Evolutionary conservation across 2,888 invertebrate species (phyloP), one percentile per base, ranked within the genome.

Genomic region (Muscina levida): DNA sequence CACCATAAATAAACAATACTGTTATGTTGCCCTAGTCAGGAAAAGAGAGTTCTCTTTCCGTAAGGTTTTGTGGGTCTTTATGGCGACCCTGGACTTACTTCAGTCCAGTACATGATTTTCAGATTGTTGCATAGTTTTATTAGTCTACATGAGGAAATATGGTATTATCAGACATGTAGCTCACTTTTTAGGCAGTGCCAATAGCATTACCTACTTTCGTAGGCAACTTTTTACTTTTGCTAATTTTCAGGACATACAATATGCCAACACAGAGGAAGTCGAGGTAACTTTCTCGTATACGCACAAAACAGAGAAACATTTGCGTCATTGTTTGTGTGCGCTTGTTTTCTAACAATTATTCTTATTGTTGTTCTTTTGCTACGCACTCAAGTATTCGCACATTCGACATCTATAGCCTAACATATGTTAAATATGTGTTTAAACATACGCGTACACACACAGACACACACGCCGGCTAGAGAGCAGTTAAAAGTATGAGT

Each of bases 271-370:
- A 17, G 19, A 48, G 48, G 48, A 67, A 31, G 22, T 26, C n/a
- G 22, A 2, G 31, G 31, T 51, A 37, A 37, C 37, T 31, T 48
- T 31, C 66, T 26, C 57, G 46, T 22, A 22, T 67, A 42, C 59
- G 31, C 31, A 22, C 17, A 22, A 67, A 11, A 46, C 8, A 57
- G 42, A 57, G 31, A 11, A 19, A 62, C 72, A 62, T 59, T 24
- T 48, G 44, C 31, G 46, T 59, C 44, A 48, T 56, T 57, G 44
- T 73, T 42, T 56, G 56, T 66, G 73, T 46, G 4, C 8, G 3
- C 73, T 73, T 73, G 73, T 57, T 73, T 73, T 57, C 56, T 31
- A 62, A 56, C 44, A 73, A 66, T 73, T 73, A 66, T 73, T 66
- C 46, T 73, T 73, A 46, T 73, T 73, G 31, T 66, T 66, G 66